These are phyloP conservation scores for Prionace glauca DNA, from an alignment of 2,797 vertebrate species.

Conservation along the genomic window DNA sequence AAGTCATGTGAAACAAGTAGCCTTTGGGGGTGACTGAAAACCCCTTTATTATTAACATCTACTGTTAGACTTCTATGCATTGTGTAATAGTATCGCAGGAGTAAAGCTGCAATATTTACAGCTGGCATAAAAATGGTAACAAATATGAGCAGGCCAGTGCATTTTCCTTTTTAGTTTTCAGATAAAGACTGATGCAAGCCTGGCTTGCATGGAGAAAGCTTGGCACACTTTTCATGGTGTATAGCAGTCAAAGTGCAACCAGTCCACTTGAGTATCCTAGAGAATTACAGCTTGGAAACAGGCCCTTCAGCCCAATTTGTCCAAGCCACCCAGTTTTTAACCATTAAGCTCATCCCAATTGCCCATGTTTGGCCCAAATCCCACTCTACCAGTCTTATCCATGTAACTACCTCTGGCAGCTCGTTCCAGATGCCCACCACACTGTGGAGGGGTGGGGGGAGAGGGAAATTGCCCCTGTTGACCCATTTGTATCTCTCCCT, in stretches of 20 bases:
- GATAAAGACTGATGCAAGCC: neutral
- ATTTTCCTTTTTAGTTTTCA: neutral
- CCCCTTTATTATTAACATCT: neutral
- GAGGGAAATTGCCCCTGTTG: too few relatives aligned
- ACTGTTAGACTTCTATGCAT: neutral
- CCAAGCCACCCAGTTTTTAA: too few relatives aligned
- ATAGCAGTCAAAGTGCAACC: neutral
- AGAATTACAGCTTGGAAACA: too few relatives aligned
- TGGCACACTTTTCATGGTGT: neutral
- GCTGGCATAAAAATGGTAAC: neutral
- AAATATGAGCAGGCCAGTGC: neutral
- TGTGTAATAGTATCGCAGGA: neutral
- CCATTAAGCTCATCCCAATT: too few relatives aligned
- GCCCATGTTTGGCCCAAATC: too few relatives aligned
- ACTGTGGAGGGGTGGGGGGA: too few relatives aligned
- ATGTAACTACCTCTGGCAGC: too few relatives aligned
- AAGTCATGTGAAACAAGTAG: conserved; percentile 3
- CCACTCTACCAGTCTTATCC: too few relatives aligned
- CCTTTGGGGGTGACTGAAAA: neutral
- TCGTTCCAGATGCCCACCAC: too few relatives aligned
- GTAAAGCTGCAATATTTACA: neutral
- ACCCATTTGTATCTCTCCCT: too few relatives aligned
- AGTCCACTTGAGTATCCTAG: neutral
- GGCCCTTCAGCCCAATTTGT: too few relatives aligned
- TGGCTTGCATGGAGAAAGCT: neutral